phyloP scores from a whole-genome alignment of 2,888 invertebrate species.

The Crioceris asparagi region DNA sequence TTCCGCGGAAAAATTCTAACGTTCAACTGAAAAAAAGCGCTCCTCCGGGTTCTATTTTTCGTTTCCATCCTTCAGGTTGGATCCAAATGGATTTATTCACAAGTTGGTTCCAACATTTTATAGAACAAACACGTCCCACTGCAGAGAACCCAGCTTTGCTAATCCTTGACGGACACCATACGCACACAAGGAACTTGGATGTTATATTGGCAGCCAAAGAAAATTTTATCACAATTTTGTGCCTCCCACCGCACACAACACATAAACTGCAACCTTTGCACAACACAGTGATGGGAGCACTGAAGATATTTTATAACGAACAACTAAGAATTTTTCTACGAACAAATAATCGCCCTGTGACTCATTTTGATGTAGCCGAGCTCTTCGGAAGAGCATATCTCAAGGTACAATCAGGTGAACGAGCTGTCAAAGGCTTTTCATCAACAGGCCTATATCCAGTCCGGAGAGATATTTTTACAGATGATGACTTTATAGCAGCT shows the following conservation, averaged over 20 bases:
- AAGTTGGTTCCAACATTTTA: slow-evolving; percentile 27
- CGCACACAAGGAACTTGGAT: slow-evolving; percentile 10
- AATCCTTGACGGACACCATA: slow-evolving; percentile 13
- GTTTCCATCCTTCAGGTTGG: slow-evolving; percentile 22
- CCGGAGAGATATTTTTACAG: too few species aligned
- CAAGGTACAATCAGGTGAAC: too few species aligned
- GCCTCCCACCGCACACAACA: slow-evolving; percentile 18
- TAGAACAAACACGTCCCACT: slow-evolving; percentile 12
- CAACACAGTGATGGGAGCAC: slow-evolving; percentile 5
- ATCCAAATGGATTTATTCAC: slow-evolving; percentile 27
- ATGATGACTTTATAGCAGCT: too few species aligned
- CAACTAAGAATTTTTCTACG: too few species aligned
- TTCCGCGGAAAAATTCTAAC: slow-evolving; percentile 27
- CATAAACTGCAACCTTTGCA: slow-evolving; percentile 2
- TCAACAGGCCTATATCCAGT: too few species aligned
- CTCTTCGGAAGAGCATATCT: too few species aligned
- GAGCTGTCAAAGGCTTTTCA: too few species aligned
- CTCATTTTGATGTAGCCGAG: too few species aligned
- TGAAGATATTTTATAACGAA: slow-evolving; percentile 5
- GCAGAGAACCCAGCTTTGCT: slow-evolving; percentile 19
- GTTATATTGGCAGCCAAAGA: slow-evolving; percentile 25
- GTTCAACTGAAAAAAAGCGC: slow-evolving; percentile 25
- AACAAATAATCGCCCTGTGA: too few species aligned
- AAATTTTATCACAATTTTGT: slow-evolving; percentile 27
- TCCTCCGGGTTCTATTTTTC: slow-evolving; percentile 24